phyloP scores from a whole-genome alignment of 2,797 vertebrate genomes.

The Acropternis orthonyx region DNA sequence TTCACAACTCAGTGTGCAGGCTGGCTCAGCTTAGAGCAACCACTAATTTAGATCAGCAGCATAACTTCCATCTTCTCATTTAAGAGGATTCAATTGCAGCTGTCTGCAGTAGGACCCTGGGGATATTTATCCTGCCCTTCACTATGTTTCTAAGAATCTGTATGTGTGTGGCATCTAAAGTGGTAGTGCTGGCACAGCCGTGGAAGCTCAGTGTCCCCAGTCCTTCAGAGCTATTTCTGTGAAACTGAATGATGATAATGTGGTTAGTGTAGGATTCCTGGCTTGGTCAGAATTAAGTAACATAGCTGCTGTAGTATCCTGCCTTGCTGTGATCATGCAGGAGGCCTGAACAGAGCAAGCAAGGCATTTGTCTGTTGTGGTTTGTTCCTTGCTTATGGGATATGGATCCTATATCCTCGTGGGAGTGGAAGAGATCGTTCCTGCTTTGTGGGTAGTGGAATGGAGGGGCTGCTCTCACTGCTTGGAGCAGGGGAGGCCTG shows the following conservation, averaged over 20 bases:
- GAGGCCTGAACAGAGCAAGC: not conserved
- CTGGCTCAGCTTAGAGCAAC: not conserved
- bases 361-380: not conserved
- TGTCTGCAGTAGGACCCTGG: not conserved
- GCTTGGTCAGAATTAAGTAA: not conserved
- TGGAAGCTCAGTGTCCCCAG: not conserved
- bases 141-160: not conserved
- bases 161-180: not conserved
- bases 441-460: not conserved
- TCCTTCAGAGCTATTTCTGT: not conserved
- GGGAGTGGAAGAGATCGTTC: accelerated
- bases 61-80: not conserved
- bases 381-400: not conserved
- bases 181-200: not conserved
- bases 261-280: not conserved
- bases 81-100: not conserved
- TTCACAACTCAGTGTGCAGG: not conserved
- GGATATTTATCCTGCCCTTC: not conserved
- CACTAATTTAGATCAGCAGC: conserved; percentile 41
- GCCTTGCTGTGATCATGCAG: not conserved
- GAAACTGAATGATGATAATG: not conserved
- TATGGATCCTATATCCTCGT: not conserved
- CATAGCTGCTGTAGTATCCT: not conserved
- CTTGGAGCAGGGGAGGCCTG: not conserved
- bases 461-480: not conserved